Evolutionary conservation across 1,140 invertebrate genomes (phyloP).

Genomic region (Zaprionus ornatus): DNA sequence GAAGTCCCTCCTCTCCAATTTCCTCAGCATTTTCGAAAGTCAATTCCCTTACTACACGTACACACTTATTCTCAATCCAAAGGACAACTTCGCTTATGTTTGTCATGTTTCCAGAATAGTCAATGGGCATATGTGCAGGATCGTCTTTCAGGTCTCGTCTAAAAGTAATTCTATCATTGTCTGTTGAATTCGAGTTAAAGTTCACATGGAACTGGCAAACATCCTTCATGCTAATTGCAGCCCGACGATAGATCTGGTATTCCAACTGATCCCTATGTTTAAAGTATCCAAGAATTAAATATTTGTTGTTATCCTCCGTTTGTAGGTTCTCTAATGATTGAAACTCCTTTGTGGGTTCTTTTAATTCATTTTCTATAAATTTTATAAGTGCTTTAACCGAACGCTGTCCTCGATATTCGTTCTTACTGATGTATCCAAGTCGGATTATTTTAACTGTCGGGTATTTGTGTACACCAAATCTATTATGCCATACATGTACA

Average conservation of each 20-base stretch:
- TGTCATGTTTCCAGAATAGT: slow-evolving; percentile 39
- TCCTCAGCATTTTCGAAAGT: slow-evolving; percentile 67
- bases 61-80: slow-evolving; percentile 41
- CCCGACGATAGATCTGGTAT: slow-evolving; percentile 90
- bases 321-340: slow-evolving; percentile 89
- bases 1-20: slow-evolving; percentile 39
- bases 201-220: slow-evolving; percentile 97
- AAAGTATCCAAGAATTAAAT: slow-evolving; percentile 97
- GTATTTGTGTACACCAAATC: slow-evolving; percentile 98
- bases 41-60: slow-evolving; percentile 35
- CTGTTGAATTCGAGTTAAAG: slow-evolving; percentile 86
- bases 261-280: slow-evolving; percentile 90
- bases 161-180: slow-evolving; percentile 30
- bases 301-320: slow-evolving; percentile 91
- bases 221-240: slow-evolving; percentile 94
- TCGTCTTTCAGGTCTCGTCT: background rate
- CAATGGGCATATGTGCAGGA: slow-evolving; percentile 3
- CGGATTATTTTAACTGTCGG: slow-evolving; percentile 98
- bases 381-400: slow-evolving; percentile 90
- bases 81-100: background rate
- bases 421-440: slow-evolving; percentile 94
- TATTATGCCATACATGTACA: slow-evolving; percentile 90
- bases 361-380: slow-evolving; percentile 95
- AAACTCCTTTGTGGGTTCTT: slow-evolving; percentile 94
- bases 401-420: slow-evolving; percentile 94